Percentiles rank a stretch among this genome's conserved stretches.
Evolutionary conservation across 2,113 vertebrate species (phyloP).

Genomic region (Cyanoramphus novaezelandiae): DNA sequence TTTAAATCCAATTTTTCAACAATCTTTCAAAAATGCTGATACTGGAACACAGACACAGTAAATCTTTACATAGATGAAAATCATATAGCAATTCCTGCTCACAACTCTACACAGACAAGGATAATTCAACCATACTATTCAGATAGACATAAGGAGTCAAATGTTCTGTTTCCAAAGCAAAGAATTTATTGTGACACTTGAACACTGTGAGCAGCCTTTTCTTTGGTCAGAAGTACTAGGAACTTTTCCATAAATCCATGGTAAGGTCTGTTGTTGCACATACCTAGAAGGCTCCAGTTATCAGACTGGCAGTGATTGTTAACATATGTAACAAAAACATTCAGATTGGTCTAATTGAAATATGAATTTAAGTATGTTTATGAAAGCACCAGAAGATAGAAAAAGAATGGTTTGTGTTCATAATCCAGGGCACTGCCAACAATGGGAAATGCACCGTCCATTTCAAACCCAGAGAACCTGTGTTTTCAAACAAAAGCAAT

Average conservation of each 20-base stretch:
- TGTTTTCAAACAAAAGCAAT: not conserved
- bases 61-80: not conserved
- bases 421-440: not conserved
- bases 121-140: not conserved
- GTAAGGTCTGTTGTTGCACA: not conserved
- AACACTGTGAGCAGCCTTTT: not conserved
- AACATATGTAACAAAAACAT: not conserved
- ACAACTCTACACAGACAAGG: not conserved
- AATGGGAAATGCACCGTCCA: rapidly evolving
- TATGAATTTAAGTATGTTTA: not conserved
- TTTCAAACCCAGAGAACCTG: not conserved
- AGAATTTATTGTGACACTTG: not conserved
- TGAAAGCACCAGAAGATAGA: not conserved
- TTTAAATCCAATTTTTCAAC: not conserved
- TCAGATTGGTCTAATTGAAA: not conserved
- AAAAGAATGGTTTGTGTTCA: not conserved
- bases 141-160: not conserved
- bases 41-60: not conserved
- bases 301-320: not conserved
- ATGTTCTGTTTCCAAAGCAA: not conserved
- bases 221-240: not conserved
- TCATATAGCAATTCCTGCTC: not conserved
- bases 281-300: not conserved
- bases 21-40: not conserved
- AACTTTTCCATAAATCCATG: not conserved